Conservation (phyloP, 2,113 vertebrate genomes). For the Ranitomeya imitator region DNA sequence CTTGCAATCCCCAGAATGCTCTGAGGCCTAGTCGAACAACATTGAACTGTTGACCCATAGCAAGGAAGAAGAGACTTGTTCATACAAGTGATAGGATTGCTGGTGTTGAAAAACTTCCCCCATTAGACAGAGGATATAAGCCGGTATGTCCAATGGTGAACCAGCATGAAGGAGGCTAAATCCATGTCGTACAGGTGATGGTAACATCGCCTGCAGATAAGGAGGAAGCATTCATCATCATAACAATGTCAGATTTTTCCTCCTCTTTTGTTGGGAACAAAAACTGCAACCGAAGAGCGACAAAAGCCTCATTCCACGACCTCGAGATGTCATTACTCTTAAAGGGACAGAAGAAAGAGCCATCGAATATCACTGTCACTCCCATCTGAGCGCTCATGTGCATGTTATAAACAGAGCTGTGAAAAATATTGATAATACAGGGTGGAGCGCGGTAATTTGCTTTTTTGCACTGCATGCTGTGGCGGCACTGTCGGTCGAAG, state of each 20-base stretch:
- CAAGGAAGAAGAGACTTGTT: slow-evolving; percentile 9
- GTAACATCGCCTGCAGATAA: slow-evolving; percentile 21
- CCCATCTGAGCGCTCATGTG: background rate
- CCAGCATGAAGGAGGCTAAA: background rate
- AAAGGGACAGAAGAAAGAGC: background rate
- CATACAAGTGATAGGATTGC: slow-evolving; percentile 14
- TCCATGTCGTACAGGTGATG: background rate
- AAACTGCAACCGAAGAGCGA: background rate
- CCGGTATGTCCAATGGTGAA: slow-evolving; percentile 2
- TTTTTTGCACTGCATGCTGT: too few species aligned
- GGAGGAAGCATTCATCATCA: slow-evolving; percentile 41
- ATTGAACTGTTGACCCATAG: slow-evolving; percentile 38
- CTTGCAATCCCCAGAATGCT: slow-evolving; percentile 35
- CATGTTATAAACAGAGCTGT: background rate
- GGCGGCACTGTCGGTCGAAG: too few species aligned
- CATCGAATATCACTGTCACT: background rate
- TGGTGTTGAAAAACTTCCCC: slow-evolving; percentile 17
- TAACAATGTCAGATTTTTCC: slow-evolving; percentile 7
- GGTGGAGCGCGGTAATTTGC: too few species aligned
- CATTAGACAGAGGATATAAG: background rate
- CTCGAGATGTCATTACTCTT: slow-evolving; percentile 17
- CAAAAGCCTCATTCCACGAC: background rate
- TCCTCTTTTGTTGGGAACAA: slow-evolving; percentile 18
- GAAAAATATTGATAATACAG: background rate
- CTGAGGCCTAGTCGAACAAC: slow-evolving; percentile 13